phyloP scores from a whole-genome alignment of 2,888 invertebrate genomes.

The Ptychoptera albimana region DNA sequence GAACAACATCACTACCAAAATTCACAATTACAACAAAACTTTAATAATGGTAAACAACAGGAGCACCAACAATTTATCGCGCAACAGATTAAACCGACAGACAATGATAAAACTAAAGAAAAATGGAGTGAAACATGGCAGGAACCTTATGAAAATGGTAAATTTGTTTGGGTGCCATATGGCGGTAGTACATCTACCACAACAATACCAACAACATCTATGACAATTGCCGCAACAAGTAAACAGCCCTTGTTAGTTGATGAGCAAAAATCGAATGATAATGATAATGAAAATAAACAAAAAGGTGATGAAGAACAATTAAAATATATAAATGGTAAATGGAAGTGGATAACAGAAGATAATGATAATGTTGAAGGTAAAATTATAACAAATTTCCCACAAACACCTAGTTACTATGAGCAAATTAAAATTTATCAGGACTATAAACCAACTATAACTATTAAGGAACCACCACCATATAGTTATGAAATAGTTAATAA shows the following conservation, averaged over 20 bases:
- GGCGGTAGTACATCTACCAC: background rate
- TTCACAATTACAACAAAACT: too few relatives aligned
- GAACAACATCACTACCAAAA: background rate
- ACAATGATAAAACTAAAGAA: too few relatives aligned
- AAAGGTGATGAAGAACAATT: background rate
- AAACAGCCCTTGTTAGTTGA: too few relatives aligned
- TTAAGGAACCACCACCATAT: slow-evolving; percentile 1
- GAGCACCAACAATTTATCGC: background rate
- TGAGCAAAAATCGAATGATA: too few relatives aligned
- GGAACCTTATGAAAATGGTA: background rate
- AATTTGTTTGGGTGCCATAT: slow-evolving; percentile 2
- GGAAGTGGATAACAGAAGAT: slow-evolving; percentile 1
- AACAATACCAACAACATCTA: background rate
- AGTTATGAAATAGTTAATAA: background rate
- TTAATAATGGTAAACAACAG: background rate
- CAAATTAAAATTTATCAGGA: slow-evolving; percentile 4
- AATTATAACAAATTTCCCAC: background rate
- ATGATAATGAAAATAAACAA: too few relatives aligned
- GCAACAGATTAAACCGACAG: background rate
- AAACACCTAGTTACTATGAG: slow-evolving; percentile 1
- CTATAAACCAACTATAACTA: background rate
- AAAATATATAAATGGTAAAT: slow-evolving; percentile 1
- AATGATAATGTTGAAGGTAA: slow-evolving; percentile 2
- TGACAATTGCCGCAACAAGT: background rate
- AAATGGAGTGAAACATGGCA: background rate